These are phyloP conservation scores for Melanotaenia duboulayi DNA, from an alignment of 2,113 vertebrate species.

Conservation along the genomic window DNA sequence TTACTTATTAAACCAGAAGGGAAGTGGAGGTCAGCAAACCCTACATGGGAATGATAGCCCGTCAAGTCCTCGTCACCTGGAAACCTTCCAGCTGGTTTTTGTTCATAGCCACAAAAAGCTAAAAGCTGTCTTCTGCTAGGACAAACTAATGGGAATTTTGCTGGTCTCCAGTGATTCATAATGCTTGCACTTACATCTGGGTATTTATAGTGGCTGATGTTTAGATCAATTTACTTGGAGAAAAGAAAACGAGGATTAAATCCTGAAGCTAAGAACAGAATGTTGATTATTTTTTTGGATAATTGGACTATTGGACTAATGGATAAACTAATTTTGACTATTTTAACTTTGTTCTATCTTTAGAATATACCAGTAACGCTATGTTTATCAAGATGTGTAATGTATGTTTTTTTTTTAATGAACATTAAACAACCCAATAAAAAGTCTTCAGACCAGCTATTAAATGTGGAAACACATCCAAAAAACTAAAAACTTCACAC, in stretches of 20 bases:
- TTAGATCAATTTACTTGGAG: background rate
- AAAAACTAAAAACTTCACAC: no score
- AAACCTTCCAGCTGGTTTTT: slow-evolving; percentile 13
- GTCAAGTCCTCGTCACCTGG: slow-evolving; percentile 46
- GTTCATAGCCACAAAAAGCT: slow-evolving; percentile 6
- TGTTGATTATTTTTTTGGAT: background rate
- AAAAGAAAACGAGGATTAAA: slow-evolving; percentile 6
- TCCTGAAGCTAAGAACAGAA: background rate
- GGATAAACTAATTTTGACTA: background rate
- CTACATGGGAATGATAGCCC: slow-evolving; percentile 27
- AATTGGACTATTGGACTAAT: background rate
- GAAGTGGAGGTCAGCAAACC: slow-evolving; percentile 60
- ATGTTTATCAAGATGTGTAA: background rate
- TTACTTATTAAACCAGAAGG: slow-evolving; percentile 58
- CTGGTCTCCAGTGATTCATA: slow-evolving; percentile 22
- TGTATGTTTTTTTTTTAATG: background rate
- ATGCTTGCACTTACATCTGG: background rate
- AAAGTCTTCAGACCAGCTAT: no score
- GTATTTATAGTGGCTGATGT: slow-evolving; percentile 16
- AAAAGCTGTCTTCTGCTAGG: background rate
- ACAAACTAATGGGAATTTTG: background rate
- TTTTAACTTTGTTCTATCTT: slow-evolving; percentile 8
- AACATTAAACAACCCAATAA: no score
- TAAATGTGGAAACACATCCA: no score
- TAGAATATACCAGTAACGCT: background rate